Base-by-base conservation (phyloP, 1,140 invertebrate genomes). In the Physella acuta region DNA sequence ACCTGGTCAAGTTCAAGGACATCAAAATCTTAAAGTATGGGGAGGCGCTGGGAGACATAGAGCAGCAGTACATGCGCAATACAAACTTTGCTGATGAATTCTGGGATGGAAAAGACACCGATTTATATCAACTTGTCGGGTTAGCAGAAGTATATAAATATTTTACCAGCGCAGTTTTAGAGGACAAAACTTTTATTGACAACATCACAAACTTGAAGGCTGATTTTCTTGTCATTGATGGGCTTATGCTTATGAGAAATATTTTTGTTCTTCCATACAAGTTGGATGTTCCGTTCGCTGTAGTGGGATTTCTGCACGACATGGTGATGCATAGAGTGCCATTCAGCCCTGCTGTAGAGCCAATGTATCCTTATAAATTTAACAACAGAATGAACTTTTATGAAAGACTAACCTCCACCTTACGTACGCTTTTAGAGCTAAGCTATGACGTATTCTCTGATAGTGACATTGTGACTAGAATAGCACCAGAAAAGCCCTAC, bases 181-280 rank as follows among this genome's bases (percentile, higher is more conserved):
- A 0, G 1, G 67, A 72, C 53, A 26, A 3, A 17, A n/a, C 37
- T 0, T 65, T 69, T 26, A 14, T 63, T 3, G 30, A 58, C 1
- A 16, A 17, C 16, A 26, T 72, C 0, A 52, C 36, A 28, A 39
- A 53, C 1, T 3, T 69, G 1, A 26, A 52, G 5, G 66, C 71
- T 30, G 66, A 72, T 30, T 52, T 72, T 0, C 26, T 71, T 24
- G 63, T 75, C 34, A 8, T 75, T 3, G 74, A 75, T 36, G 36
- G 31, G 16, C 16, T 55, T 0, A 65, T 68, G 17, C 39, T 53
- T 5, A 26, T 58, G 17, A 67, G 34, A 26, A 70, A 56, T 26
- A 56, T 73, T 28, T 16, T 56, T 1, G 49, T 72, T 17, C 62
- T 73, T 3, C 62, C 74, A 0, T 73, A 75, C 55, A 62, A 44